Percentiles rank a stretch among this genome's conserved stretches.
Conservation (phyloP, 2,888 invertebrate species). For the Malacosoma neustria region DNA sequence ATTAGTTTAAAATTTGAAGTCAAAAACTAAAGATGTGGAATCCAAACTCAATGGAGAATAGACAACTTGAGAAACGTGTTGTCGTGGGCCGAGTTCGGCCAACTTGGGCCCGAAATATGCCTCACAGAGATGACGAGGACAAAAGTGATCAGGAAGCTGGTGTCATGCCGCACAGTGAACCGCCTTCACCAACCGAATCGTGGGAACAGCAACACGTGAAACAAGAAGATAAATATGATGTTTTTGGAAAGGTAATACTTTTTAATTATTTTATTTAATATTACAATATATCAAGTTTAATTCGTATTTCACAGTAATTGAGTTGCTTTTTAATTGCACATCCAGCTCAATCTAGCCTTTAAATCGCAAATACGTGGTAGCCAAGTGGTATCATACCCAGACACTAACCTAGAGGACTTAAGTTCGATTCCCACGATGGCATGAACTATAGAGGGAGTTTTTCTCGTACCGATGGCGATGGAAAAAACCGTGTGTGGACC, state of each 20-base stretch:
- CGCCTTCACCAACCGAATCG: constrained; percentile 55
- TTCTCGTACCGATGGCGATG: too few species aligned
- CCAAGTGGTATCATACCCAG: too few species aligned
- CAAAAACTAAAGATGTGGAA: constrained; percentile 51
- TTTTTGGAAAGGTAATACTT: constrained; percentile 76
- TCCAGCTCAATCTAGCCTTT: too few species aligned
- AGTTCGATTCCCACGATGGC: too few species aligned
- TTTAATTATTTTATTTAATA: too few species aligned
- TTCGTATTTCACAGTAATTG: too few species aligned
- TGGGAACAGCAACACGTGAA: constrained; percentile 52
- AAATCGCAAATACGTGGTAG: too few species aligned
- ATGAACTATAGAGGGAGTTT: too few species aligned
- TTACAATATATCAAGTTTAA: too few species aligned
- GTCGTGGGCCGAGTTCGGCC: constrained; percentile 74
- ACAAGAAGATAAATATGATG: constrained; percentile 71
- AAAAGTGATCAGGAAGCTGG: constrained; percentile 43
- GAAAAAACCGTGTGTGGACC: too few species aligned
- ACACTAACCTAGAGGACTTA: too few species aligned
- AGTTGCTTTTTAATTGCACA: too few species aligned
- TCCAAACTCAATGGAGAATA: constrained; percentile 58
- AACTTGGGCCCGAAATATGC: constrained; percentile 69
- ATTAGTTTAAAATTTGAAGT: not conserved
- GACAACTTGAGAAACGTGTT: constrained; percentile 75
- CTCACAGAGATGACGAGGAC: constrained; percentile 62
- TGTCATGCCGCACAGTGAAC: constrained; percentile 61